Conservation (phyloP, 2,797 vertebrate genomes). For the Liasis olivaceus region DNA sequence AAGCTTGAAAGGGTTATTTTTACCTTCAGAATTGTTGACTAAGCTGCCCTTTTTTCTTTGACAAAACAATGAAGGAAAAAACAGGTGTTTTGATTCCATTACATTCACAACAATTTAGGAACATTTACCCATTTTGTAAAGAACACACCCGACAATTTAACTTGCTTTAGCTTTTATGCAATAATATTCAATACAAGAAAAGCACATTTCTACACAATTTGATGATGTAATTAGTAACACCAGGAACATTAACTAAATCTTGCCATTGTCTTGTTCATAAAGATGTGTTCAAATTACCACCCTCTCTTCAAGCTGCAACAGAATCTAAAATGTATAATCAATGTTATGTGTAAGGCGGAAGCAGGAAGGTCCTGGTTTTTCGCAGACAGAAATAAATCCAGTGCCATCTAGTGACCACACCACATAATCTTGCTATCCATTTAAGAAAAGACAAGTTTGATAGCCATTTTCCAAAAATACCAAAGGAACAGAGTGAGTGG, state of each 20-base stretch:
- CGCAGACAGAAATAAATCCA: neutral
- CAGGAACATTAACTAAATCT: neutral
- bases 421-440: neutral
- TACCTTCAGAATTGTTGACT: conserved; percentile 15
- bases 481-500: neutral
- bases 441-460: neutral
- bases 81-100: neutral
- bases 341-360: neutral
- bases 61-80: conserved; percentile 1
- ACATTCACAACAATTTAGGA: neutral
- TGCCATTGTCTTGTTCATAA: neutral
- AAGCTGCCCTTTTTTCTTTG: conserved; percentile 24
- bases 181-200: neutral
- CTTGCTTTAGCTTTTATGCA: neutral
- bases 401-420: neutral
- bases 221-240: neutral
- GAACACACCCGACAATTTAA: neutral
- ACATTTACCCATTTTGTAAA: neutral
- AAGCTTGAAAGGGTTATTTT: conserved; percentile 19
- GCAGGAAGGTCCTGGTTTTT: neutral
- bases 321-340: neutral
- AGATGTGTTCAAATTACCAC: neutral
- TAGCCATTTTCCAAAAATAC: neutral
- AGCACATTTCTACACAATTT: neutral
- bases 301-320: neutral